These are phyloP conservation scores for Pachliopta kotzebuea DNA, from an alignment of 2,888 invertebrate species.

Conservation along the genomic window DNA sequence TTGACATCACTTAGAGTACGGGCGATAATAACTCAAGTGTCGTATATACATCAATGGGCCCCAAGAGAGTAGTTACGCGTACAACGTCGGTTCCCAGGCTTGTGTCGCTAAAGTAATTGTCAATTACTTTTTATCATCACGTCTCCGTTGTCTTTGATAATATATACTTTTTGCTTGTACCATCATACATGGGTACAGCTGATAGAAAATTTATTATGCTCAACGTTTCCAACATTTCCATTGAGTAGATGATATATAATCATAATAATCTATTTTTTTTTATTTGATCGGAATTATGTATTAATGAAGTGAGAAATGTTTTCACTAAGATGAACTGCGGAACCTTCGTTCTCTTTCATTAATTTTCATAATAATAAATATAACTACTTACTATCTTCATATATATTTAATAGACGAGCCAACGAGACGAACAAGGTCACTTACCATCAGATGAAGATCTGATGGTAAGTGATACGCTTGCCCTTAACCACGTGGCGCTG, in stretches of 20 bases:
- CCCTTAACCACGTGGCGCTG: no score
- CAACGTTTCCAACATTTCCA: neutral
- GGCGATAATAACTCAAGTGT: conserved; percentile 22
- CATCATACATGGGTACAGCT: neutral
- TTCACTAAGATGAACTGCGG: no score
- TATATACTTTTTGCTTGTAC: conserved; percentile 13
- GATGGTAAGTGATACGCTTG: no score
- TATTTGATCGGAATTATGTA: neutral
- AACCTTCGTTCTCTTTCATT: no score
- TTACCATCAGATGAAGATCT: no score
- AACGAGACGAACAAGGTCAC: no score
- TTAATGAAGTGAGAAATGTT: no score
- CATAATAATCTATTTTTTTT: neutral
- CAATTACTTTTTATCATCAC: conserved; percentile 30
- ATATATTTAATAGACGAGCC: no score
- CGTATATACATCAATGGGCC: conserved; percentile 21
- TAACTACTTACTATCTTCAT: no score
- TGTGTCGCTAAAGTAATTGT: conserved; percentile 27
- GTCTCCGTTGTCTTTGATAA: conserved; percentile 24
- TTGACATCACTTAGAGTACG: conserved; percentile 12
- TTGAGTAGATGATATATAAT: neutral
- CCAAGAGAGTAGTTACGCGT: conserved; percentile 19
- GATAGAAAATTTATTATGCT: neutral
- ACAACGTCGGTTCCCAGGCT: conserved; percentile 17
- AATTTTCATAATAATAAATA: no score